These are phyloP conservation scores for Beroe forskalii DNA, from an alignment of 37 sponge, comb jelly and placozoan species.

Conservation along the genomic window DNA sequence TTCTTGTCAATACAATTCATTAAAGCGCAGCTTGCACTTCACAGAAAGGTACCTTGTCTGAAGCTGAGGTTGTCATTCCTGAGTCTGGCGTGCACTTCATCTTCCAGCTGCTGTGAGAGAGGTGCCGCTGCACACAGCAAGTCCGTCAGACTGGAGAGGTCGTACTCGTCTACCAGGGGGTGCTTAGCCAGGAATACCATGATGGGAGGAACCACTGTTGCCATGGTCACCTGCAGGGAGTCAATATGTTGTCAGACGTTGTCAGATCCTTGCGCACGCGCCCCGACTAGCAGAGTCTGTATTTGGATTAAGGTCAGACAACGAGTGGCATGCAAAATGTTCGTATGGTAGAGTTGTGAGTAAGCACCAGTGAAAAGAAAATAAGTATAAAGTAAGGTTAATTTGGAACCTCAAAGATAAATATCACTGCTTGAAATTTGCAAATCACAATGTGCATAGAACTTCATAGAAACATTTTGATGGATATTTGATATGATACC, in stretches of 20 bases:
- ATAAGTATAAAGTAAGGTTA: no score
- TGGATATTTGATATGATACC: no score
- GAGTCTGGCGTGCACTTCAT: slow-evolving; percentile 21
- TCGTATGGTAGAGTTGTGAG: no score
- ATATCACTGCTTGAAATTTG: no score
- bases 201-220: slow-evolving; percentile 77
- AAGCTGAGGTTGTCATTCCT: neutral
- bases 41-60: neutral
- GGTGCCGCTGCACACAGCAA: slow-evolving; percentile 83
- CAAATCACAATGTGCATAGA: no score
- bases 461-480: no score
- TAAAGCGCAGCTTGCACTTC: no score
- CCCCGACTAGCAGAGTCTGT: no score
- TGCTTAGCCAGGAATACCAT: slow-evolving; percentile 83
- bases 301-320: slow-evolving; percentile 69
- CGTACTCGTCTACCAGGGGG: slow-evolving; percentile 76
- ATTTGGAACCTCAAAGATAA: no score
- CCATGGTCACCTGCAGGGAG: neutral
- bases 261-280: no score
- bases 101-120: slow-evolving; percentile 72
- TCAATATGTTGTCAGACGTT: neutral
- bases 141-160: slow-evolving; percentile 69
- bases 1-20: no score
- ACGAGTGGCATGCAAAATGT: slow-evolving; percentile 73
- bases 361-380: no score